Conservation (phyloP, 2,113 vertebrate species). For the Nestor notabilis region DNA sequence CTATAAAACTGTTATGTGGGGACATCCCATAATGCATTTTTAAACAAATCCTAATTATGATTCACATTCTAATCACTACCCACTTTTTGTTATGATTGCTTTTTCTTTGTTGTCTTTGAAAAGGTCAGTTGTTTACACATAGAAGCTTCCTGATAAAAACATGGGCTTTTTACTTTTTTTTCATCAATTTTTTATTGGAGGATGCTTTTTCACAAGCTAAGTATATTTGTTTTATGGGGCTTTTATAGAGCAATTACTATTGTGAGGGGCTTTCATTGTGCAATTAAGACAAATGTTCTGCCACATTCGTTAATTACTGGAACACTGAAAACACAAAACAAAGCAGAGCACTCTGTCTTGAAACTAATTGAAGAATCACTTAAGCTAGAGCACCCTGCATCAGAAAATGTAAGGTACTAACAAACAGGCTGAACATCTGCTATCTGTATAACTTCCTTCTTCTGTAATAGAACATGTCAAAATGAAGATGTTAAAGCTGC, state of each 20-base stretch:
- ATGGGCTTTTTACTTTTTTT: not conserved
- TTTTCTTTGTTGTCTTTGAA: not conserved
- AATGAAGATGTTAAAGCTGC: not conserved
- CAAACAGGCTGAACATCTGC: not conserved
- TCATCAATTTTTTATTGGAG: not conserved
- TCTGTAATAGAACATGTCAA: not conserved
- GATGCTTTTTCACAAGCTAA: not conserved
- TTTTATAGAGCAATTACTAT: not conserved
- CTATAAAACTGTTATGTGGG: not conserved
- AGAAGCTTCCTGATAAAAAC: not conserved
- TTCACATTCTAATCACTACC: not conserved
- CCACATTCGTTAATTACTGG: slow-evolving; percentile 57
- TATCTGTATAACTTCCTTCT: not conserved
- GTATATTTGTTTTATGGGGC: not conserved
- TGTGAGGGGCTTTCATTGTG: not conserved
- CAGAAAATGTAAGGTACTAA: not conserved
- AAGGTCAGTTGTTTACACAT: not conserved
- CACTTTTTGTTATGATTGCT: not conserved
- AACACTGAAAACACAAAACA: slow-evolving; percentile 43
- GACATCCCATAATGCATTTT: not conserved
- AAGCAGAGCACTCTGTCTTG: not conserved
- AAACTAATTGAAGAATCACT: slow-evolving; percentile 59
- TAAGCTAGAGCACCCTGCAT: not conserved
- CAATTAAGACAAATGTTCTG: slow-evolving; percentile 61
- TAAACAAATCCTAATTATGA: not conserved